Evolutionary conservation across 2,888 invertebrate genomes (phyloP).

Genomic region (Macrophya annulata): DNA sequence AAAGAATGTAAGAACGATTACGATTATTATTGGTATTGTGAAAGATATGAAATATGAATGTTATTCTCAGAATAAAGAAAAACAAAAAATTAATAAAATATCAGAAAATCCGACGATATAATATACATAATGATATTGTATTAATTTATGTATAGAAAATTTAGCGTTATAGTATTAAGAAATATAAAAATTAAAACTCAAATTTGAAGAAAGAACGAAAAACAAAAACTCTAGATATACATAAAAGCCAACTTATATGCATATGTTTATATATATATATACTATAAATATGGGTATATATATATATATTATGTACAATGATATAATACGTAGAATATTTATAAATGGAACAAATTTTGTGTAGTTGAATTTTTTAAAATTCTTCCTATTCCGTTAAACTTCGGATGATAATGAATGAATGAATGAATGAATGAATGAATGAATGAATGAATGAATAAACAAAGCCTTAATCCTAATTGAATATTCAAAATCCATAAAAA

Average conservation of each 20-base stretch:
- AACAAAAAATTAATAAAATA: too few relatives aligned
- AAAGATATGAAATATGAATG: not conserved
- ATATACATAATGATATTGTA: not conserved
- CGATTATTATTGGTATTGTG: not conserved
- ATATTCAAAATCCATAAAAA: not conserved
- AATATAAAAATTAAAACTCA: not conserved
- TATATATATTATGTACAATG: conserved; percentile 1
- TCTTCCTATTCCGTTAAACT: too few relatives aligned
- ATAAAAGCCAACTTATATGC: conserved; percentile 13
- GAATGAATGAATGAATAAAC: too few relatives aligned
- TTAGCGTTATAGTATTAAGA: not conserved
- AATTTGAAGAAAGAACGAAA: not conserved
- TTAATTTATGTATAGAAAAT: not conserved
- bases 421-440: too few relatives aligned
- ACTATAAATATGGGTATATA: too few relatives aligned
- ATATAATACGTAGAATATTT: not conserved
- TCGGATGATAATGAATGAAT: too few relatives aligned
- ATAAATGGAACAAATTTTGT: not conserved
- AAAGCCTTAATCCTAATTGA: not conserved
- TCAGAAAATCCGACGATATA: not conserved
- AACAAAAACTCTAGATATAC: not conserved
- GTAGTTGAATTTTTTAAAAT: too few relatives aligned
- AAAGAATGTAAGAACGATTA: not conserved
- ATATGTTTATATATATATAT: not conserved
- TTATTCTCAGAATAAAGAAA: not conserved